phyloP scores from a whole-genome alignment of 2,113 vertebrate species.

The Pelvicachromis taeniatus region DNA sequence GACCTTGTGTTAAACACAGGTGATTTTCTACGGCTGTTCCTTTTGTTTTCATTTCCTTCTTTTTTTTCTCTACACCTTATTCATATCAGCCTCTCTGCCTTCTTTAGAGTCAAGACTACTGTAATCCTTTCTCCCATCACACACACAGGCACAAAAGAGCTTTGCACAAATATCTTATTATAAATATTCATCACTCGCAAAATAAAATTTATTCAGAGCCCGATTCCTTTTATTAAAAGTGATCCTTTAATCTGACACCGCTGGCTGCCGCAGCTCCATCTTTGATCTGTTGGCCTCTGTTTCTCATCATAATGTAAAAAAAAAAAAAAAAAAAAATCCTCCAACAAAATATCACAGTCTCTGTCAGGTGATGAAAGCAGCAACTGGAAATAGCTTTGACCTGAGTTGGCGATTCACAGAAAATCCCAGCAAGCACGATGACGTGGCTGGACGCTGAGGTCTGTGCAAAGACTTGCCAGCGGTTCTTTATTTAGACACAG shows the following conservation, averaged over 20 bases:
- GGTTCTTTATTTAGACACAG: slow-evolving; percentile 25
- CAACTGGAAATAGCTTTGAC: background rate
- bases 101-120: background rate
- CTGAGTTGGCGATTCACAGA: background rate
- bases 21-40: slow-evolving; percentile 8
- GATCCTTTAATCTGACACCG: background rate
- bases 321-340: background rate
- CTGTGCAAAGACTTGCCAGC: background rate
- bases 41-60: background rate
- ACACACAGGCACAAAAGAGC: background rate
- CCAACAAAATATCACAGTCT: background rate
- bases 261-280: background rate
- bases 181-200: background rate
- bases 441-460: background rate
- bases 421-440: background rate
- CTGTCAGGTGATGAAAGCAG: background rate
- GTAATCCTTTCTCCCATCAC: slow-evolving; percentile 5
- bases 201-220: background rate
- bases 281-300: background rate
- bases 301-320: background rate
- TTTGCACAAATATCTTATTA: background rate
- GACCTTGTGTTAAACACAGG: background rate
- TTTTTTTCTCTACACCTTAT: background rate
- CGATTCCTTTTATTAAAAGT: background rate
- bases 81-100: background rate